Percentiles rank a stretch among this genome's conserved stretches.
Conservation (phyloP, 2,888 invertebrate species). For the Andricus curvator region DNA sequence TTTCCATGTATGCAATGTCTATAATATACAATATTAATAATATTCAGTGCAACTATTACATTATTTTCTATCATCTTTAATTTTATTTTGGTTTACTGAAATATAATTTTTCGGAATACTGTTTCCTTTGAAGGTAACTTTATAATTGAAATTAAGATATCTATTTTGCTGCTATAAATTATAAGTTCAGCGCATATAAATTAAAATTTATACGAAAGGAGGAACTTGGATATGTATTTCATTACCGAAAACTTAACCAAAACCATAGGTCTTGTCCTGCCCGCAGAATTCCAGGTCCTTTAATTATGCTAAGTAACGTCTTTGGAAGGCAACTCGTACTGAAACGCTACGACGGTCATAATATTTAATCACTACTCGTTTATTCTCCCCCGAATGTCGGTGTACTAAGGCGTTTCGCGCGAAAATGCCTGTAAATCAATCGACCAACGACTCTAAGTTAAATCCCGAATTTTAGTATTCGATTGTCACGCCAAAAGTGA, state of each 20-base stretch:
- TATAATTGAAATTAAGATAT: too few species aligned
- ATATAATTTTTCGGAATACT: too few species aligned
- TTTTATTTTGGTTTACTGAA: too few species aligned
- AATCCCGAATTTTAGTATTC: neutral
- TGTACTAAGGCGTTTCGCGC: slow-evolving; percentile 59
- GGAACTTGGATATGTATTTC: slow-evolving; percentile 22
- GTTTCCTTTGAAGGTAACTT: too few species aligned
- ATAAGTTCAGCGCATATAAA: neutral
- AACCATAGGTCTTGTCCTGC: slow-evolving; percentile 55
- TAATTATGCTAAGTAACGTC: slow-evolving; percentile 78
- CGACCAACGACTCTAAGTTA: slow-evolving; percentile 42
- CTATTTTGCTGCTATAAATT: neutral
- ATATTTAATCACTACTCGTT: slow-evolving; percentile 78
- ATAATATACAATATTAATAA: too few species aligned
- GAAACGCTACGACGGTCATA: slow-evolving; percentile 75
- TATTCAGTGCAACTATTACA: too few species aligned
- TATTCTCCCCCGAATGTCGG: slow-evolving; percentile 66
- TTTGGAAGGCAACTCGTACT: slow-evolving; percentile 65
- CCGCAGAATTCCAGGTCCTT: slow-evolving; percentile 65
- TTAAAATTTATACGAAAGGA: neutral
- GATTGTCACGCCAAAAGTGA: neutral
- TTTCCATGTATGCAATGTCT: too few species aligned
- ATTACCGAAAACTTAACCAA: slow-evolving; percentile 35
- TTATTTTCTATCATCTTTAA: too few species aligned
- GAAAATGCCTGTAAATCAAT: slow-evolving; percentile 64